These are phyloP conservation scores for Gymnogyps californianus DNA, from an alignment of 2,113 vertebrate genomes.

Conservation along the genomic window DNA sequence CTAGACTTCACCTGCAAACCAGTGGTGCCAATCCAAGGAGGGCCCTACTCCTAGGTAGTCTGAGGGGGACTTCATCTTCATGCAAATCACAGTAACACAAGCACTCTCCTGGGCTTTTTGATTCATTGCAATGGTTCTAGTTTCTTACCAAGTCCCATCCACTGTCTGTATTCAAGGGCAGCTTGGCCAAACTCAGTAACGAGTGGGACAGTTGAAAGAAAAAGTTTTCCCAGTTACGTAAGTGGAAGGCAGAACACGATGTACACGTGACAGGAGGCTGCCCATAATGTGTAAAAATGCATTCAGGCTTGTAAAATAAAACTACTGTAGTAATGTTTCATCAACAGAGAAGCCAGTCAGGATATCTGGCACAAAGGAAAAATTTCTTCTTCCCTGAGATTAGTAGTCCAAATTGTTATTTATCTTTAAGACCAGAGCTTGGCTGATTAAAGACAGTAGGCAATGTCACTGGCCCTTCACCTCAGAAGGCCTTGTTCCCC, in stretches of 20 bases:
- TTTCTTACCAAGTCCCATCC: neutral
- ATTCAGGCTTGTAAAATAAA: conserved; percentile 1
- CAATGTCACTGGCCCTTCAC: neutral
- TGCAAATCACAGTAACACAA: neutral
- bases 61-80: neutral
- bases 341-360: neutral
- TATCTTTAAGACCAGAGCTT: neutral
- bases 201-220: neutral
- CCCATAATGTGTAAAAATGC: neutral
- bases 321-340: neutral
- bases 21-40: neutral
- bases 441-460: neutral
- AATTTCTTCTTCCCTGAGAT: neutral
- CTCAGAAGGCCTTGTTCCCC: neutral
- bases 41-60: neutral
- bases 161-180: neutral
- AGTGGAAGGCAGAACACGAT: neutral
- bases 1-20: neutral
- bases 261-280: neutral
- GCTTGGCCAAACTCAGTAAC: neutral
- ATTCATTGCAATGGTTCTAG: neutral
- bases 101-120: neutral
- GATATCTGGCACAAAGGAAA: neutral
- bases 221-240: neutral
- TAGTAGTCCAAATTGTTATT: neutral